phyloP scores from a whole-genome alignment of 2,797 vertebrate genomes.

The Amniataba percoides region DNA sequence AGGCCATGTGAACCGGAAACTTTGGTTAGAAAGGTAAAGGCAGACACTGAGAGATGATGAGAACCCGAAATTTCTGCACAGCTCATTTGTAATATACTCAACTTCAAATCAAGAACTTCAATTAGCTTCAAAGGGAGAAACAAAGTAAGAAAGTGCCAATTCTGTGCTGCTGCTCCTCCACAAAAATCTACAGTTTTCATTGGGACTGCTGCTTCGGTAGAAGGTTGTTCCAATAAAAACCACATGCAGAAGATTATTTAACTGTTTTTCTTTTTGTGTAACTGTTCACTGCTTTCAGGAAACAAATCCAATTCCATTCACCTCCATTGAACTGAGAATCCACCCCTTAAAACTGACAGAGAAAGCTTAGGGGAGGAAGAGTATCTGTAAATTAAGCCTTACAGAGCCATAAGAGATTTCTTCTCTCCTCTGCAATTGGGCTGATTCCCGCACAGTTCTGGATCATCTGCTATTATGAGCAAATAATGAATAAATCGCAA shows the following conservation, averaged over 20 bases:
- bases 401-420: background rate
- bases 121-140: slow-evolving; percentile 1
- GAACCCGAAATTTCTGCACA: slow-evolving; percentile 6
- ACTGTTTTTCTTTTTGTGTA: background rate
- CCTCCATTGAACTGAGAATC: background rate
- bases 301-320: background rate
- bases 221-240: background rate
- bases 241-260: background rate
- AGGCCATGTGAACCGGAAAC: background rate
- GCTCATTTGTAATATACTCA: slow-evolving; percentile 1
- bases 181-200: background rate
- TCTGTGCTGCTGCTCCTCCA: background rate
- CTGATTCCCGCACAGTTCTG: background rate
- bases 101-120: background rate
- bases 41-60: slow-evolving; percentile 12
- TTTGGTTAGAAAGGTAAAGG: slow-evolving; percentile 5
- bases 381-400: background rate
- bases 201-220: no score
- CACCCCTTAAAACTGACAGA: background rate
- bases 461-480: background rate
- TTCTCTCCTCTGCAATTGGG: background rate
- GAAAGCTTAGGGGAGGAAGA: background rate
- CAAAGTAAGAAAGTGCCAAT: background rate
- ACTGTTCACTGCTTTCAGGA: background rate
- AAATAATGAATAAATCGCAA: background rate